Percentiles rank a stretch among this genome's conserved stretches.
Conservation (phyloP, 1,140 invertebrate species). For the Rhizoglyphus robini region DNA sequence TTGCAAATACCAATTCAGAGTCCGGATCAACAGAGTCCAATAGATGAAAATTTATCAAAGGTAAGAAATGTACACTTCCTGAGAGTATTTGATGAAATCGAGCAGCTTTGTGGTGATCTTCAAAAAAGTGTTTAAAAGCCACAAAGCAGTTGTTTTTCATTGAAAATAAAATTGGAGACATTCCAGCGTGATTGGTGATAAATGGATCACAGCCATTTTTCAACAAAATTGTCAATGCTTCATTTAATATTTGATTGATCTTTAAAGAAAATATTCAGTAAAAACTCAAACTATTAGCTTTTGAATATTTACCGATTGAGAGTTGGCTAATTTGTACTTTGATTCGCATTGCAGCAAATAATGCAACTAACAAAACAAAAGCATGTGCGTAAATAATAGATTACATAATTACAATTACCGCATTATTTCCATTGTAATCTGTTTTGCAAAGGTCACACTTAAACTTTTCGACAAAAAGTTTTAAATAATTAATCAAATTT, state of each 20-base stretch:
- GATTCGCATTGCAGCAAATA: conserved; percentile 24
- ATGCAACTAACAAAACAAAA: conserved; percentile 24
- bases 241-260: conserved; percentile 26
- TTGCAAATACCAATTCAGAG: not conserved
- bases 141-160: conserved; percentile 30
- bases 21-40: not conserved
- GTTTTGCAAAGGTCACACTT: conserved; percentile 33
- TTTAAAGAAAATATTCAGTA: not conserved
- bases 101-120: not conserved
- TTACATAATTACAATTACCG: conserved; percentile 29
- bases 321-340: not conserved
- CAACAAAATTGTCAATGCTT: conserved; percentile 34
- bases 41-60: not conserved
- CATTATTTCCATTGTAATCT: conserved; percentile 36
- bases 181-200: conserved; percentile 30
- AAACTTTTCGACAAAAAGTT: conserved; percentile 35
- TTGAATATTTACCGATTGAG: not conserved
- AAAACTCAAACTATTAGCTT: not conserved
- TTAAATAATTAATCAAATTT: conserved; percentile 33
- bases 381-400: not conserved
- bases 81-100: not conserved
- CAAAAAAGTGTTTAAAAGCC: not conserved
- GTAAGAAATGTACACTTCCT: not conserved
- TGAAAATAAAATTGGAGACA: conserved; percentile 34
- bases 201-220: conserved; percentile 33